Base-by-base conservation (phyloP, 2,888 invertebrate species). In the Scrobipalpa atriplicella region DNA sequence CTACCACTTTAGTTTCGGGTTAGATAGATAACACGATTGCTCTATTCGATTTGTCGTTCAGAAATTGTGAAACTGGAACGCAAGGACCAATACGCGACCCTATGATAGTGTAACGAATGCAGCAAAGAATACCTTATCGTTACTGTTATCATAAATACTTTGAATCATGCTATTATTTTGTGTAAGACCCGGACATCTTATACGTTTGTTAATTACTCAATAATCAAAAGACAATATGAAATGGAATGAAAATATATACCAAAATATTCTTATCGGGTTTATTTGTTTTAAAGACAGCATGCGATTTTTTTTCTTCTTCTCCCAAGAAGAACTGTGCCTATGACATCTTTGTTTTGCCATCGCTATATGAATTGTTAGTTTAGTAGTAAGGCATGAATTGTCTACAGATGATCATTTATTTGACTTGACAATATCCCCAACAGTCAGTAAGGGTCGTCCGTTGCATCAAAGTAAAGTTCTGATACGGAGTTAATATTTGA, bases 1-100 rank as follows among this genome's bases (percentile, higher is more conserved):
- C 11, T 19, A 62, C 36, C 18, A 13, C 21, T 16, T 52, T 56
- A 39, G 64, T 67, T 67, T 38, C 38, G n/a, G 56, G 47, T 62
- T 51, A 39, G 9, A 51, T 61, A 29, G 51, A 60, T 51, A 62
- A 56, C 19, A 47, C 51, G 60, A 67, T 64, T 65, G 56, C 61
- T 56, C 19, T 13, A 21, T 62, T 47, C 13, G 21, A 62, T 47
- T 43, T 43, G n/a, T 18, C 36, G 58, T 29, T 8, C 29, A 29
- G n/a, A 10, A 29, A 29, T 58, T 3, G 36, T 58, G 38, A 58
- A 58, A 5, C 58, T 13, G 52, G 2, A 18, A 52, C 9, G 52
- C 21, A 19, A 29, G 58, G 58, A 58, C 58, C 58, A 58, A 58
- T 38, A 36, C n/a, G 58, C 29, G 36, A 58, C 38, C 58, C 58